Conservation (phyloP, 2,797 vertebrate species). For the Cryptoprocta ferox region DNA sequence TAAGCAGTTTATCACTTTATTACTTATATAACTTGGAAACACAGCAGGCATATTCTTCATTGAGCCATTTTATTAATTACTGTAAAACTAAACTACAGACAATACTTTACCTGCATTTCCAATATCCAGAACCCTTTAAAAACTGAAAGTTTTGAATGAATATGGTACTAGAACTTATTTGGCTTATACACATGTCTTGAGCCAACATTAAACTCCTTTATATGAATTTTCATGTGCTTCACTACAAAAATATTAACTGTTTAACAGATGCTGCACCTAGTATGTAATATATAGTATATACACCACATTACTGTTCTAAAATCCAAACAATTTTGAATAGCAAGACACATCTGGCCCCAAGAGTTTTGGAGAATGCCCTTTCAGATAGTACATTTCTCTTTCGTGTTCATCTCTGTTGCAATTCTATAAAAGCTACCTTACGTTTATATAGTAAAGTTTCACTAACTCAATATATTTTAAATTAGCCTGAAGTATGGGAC, state of each 20-base stretch:
- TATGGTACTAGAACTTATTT: neutral
- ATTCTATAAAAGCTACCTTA: neutral
- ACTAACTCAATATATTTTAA: neutral
- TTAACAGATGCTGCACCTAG: neutral
- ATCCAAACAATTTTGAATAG: neutral
- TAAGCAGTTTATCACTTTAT: neutral
- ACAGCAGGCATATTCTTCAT: neutral
- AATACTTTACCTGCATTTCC: neutral
- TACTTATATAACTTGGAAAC: neutral
- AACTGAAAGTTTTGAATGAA: neutral
- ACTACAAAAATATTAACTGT: neutral
- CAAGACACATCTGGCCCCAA: neutral
- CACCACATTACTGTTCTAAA: neutral
- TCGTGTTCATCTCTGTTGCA: neutral
- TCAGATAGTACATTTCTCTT: neutral
- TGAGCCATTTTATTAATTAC: neutral
- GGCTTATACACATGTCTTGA: neutral
- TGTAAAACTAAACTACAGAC: neutral
- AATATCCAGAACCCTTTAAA: constrained; percentile 39
- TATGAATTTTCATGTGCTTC: neutral
- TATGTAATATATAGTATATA: neutral
- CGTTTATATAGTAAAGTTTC: neutral
- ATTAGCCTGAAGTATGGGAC: neutral
- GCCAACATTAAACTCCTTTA: neutral
- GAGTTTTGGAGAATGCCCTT: neutral